Evolutionary conservation across 2,113 vertebrate species (phyloP).

Genomic region (Ondatra zibethicus): DNA sequence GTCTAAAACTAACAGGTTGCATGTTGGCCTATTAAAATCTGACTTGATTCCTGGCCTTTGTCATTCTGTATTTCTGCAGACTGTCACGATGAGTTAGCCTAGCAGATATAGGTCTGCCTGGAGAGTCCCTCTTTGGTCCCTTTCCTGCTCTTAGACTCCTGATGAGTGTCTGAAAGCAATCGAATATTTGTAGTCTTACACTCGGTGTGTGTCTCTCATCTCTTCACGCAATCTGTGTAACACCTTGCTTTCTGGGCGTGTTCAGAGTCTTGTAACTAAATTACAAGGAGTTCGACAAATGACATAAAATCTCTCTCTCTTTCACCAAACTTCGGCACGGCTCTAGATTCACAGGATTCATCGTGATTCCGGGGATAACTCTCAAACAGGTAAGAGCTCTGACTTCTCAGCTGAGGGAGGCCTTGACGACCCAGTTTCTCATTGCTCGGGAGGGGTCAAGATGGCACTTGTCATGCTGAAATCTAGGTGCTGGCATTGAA

Average conservation of each 20-base stretch:
- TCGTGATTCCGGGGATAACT: constrained; percentile 90
- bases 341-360: constrained; percentile 90
- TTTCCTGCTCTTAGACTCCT: background rate
- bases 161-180: background rate
- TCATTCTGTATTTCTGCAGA: background rate
- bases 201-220: background rate
- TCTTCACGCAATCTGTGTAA: constrained; percentile 41
- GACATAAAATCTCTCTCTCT: constrained; percentile 62
- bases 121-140: background rate
- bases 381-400: constrained; percentile 91
- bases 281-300: constrained; percentile 41
- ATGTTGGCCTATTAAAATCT: background rate
- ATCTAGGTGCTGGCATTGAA: background rate
- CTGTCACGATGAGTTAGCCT: background rate
- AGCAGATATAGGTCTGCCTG: background rate
- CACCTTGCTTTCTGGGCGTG: constrained; percentile 46
- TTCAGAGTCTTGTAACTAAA: constrained; percentile 54
- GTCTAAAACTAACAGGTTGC: background rate
- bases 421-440: background rate
- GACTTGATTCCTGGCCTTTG: background rate
- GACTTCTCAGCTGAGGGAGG: background rate
- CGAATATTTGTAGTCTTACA: background rate
- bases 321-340: constrained; percentile 64
- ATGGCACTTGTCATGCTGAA: background rate
- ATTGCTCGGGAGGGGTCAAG: background rate